These are phyloP conservation scores for Parnassius glacialis DNA, from an alignment of 2,888 invertebrate genomes.

Conservation along the genomic window DNA sequence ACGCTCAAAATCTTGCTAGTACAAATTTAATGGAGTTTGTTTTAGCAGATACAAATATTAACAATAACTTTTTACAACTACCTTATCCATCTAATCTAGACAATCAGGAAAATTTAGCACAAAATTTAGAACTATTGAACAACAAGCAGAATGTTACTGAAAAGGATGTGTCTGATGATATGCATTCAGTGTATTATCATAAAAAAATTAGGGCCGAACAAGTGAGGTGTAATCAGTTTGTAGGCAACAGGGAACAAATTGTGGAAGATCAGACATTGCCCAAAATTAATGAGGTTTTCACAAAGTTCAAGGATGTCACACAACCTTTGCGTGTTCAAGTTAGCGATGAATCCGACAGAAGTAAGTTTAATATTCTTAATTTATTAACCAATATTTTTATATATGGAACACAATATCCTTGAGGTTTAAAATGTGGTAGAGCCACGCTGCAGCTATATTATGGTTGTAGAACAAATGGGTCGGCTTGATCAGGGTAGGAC, in stretches of 20 bases:
- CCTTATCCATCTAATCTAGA: neutral
- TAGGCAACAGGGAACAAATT: constrained; percentile 8
- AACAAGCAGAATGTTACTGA: constrained; percentile 6
- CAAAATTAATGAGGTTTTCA: constrained; percentile 53
- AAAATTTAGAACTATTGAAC: neutral
- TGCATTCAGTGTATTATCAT: constrained; percentile 45
- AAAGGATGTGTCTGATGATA: constrained; percentile 1
- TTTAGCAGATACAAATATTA: constrained; percentile 11
- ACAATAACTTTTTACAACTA: constrained; percentile 26
- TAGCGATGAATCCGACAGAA: constrained; percentile 36
- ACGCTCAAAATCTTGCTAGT: constrained; percentile 23
- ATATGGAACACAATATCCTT: no score
- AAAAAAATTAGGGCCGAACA: constrained; percentile 53
- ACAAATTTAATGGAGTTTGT: constrained; percentile 22
- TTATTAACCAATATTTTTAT: no score
- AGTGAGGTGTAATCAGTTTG: constrained; percentile 33
- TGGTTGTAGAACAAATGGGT: no score
- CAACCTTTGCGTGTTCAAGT: constrained; percentile 55
- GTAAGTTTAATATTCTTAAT: constrained; percentile 40
- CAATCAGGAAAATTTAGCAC: neutral
- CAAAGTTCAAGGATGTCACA: constrained; percentile 43
- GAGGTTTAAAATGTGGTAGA: no score
- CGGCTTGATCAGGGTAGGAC: no score
- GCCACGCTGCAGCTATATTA: no score
- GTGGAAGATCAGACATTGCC: constrained; percentile 40